Base-by-base conservation (phyloP, 2,113 vertebrate genomes). In the Ginglymostoma cirratum region DNA sequence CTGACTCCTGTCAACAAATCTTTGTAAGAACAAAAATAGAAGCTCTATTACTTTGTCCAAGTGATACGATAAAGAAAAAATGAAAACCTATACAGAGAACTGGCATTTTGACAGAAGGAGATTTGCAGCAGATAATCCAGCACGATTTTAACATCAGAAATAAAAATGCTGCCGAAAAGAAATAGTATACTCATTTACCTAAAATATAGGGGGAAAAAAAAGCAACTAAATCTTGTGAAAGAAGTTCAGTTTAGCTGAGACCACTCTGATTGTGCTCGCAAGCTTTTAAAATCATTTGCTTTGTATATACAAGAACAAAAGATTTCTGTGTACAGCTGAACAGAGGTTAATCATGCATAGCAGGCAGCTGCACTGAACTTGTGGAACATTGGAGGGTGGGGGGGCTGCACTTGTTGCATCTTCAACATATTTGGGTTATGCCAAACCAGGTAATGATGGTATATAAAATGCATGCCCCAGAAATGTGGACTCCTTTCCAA, bases 251-350 rank as follows among this genome's bases (percentile, higher is more conserved):
- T 97, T 96, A 97, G 97, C 96, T 96, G 96, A 96, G 94, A 96
- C 97, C 95, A 97, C 97, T 96, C 96, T 96, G 97, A 98, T 98
- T 98, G 97, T 98, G 97, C 97, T 97, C 98, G 97, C 97, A 97
- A 96, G 97, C 98, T 99, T 99, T 99, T 98, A 99, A 99, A 98
- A 98, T 98, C 98, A 99, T 99, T 99, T 99, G 98, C 99, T 99
- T 99, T 99, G 99, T 99, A 98, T 98, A 98, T 97, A 97, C 98
- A 98, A 98, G 98, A 98, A 99, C 98, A 98, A 99, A 98, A 98
- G 98, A 98, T 99, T 98, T 98, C 97, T 98, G 97, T 97, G 97
- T 97, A 98, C 98, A 98, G 98, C 98, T 99, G 98, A 99, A 98
- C 98, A 98, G 98, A 98, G 97, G 97, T 98, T 98, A 98, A 98